These are phyloP conservation scores for Ascidia mentula DNA, from an alignment of 23 tunicate genomes.

Conservation along the genomic window DNA sequence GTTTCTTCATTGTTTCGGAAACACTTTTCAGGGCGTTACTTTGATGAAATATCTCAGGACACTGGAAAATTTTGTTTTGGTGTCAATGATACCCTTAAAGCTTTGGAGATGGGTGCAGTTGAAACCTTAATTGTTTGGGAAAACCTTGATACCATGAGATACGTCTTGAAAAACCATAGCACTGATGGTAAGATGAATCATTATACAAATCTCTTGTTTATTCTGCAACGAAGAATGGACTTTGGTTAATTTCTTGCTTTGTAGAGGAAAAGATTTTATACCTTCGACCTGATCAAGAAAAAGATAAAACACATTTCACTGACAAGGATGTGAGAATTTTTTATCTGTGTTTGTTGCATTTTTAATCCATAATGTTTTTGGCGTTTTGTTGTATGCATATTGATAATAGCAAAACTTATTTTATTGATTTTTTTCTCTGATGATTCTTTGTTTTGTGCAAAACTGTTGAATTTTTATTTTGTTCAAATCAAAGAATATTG, in stretches of 20 bases:
- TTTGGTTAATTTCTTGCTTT: neutral
- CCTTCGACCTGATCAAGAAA: slow-evolving; percentile 92
- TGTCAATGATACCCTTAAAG: slow-evolving; percentile 92
- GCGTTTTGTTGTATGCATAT: too few relatives aligned
- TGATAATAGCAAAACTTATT: too few relatives aligned
- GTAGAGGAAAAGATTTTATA: slow-evolving; percentile 76
- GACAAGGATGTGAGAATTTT: slow-evolving; percentile 65
- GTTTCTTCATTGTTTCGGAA: neutral
- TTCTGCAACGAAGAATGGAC: neutral
- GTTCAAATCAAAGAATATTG: too few relatives aligned
- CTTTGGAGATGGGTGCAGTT: slow-evolving; percentile 95
- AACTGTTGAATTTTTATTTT: too few relatives aligned
- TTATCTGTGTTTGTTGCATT: too few relatives aligned
- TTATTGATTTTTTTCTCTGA: too few relatives aligned
- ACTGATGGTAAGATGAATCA: slow-evolving; percentile 42
- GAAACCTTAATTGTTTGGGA: slow-evolving; percentile 98
- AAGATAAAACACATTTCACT: slow-evolving; percentile 93
- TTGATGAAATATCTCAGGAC: slow-evolving; percentile 98
- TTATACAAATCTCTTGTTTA: neutral
- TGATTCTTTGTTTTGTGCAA: too few relatives aligned
- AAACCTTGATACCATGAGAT: slow-evolving; percentile 92
- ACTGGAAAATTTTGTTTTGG: slow-evolving; percentile 99
- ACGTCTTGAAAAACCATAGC: slow-evolving; percentile 80
- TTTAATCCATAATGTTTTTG: neutral
- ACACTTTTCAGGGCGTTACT: slow-evolving; percentile 46